Percentiles rank a stretch among this genome's conserved stretches.
Conservation (phyloP, 92 coral and sea anemone species). For the Parazoanthus darwini region DNA sequence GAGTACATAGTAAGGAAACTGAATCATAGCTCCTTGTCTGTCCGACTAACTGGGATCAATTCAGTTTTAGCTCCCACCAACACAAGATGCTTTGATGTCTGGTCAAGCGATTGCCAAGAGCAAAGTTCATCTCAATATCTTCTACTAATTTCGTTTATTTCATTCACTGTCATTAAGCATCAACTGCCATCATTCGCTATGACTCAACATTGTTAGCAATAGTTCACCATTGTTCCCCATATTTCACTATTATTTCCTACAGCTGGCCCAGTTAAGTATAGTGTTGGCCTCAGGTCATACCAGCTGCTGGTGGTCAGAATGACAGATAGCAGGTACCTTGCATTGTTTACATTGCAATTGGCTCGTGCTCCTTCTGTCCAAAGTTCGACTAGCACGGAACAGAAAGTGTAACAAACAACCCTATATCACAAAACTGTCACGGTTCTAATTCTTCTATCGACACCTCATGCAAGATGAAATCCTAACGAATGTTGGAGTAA, state of each 20-base stretch:
- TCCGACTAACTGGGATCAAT: too few species aligned
- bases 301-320: slow-evolving; percentile 19
- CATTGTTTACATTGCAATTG: not conserved
- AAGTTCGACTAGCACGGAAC: not conserved
- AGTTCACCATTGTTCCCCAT: not conserved
- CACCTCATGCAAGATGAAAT: not conserved
- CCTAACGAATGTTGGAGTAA: not conserved
- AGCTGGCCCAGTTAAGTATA: not conserved
- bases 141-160: not conserved
- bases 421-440: not conserved
- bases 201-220: not conserved
- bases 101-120: not conserved
- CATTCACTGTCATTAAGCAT: not conserved
- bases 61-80: not conserved
- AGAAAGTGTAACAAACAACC: not conserved
- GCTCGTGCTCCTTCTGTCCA: slow-evolving; percentile 7
- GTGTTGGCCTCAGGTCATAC: not conserved
- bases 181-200: not conserved
- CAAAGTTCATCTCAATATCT: not conserved
- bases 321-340: slow-evolving; percentile 19
- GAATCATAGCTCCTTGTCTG: too few species aligned
- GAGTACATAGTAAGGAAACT: too few species aligned
- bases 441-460: not conserved
- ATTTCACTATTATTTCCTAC: not conserved
- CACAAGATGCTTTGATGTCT: not conserved